A percentile compares a stretch with the other conserved stretches of the same genome.
Conservation (phyloP, 2,113 vertebrate species). For the Carassius gibelio region DNA sequence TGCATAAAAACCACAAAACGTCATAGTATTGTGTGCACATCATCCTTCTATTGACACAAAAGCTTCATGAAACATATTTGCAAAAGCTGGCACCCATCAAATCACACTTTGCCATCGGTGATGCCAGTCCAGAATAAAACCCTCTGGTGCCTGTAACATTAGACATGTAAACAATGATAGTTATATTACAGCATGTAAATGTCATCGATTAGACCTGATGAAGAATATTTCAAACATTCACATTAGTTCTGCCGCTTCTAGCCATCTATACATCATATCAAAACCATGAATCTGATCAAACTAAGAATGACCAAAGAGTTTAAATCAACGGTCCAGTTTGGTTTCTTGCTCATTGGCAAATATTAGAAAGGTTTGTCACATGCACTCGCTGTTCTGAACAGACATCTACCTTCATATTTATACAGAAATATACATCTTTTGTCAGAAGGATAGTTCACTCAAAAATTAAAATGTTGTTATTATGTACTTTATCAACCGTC, state of each 20-base stretch:
- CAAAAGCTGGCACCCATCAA: neutral
- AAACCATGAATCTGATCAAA: slow-evolving; percentile 7
- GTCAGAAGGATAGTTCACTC: slow-evolving; percentile 44
- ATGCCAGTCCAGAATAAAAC: neutral
- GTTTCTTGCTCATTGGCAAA: slow-evolving; percentile 62
- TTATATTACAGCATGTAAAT: slow-evolving; percentile 24
- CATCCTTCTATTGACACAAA: slow-evolving; percentile 1
- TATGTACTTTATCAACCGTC: neutral
- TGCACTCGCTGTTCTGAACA: slow-evolving; percentile 70
- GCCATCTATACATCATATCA: slow-evolving; percentile 9
- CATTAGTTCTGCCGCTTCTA: neutral
- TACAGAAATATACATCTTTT: slow-evolving; percentile 70
- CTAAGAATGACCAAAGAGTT: slow-evolving; percentile 19
- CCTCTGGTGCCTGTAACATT: neutral
- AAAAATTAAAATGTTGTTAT: neutral
- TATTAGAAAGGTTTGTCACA: slow-evolving; percentile 72
- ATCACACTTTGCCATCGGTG: neutral
- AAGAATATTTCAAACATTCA: slow-evolving; percentile 13
- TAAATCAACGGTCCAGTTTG: slow-evolving; percentile 47
- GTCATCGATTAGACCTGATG: neutral
- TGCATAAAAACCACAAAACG: slow-evolving; percentile 29
- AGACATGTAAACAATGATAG: slow-evolving; percentile 32
- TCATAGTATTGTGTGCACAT: neutral
- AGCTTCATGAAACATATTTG: slow-evolving; percentile 11
- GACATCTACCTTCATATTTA: slow-evolving; percentile 54